phyloP scores from a whole-genome alignment of 2,113 vertebrate genomes.

The Xiphophorus couchianus region DNA sequence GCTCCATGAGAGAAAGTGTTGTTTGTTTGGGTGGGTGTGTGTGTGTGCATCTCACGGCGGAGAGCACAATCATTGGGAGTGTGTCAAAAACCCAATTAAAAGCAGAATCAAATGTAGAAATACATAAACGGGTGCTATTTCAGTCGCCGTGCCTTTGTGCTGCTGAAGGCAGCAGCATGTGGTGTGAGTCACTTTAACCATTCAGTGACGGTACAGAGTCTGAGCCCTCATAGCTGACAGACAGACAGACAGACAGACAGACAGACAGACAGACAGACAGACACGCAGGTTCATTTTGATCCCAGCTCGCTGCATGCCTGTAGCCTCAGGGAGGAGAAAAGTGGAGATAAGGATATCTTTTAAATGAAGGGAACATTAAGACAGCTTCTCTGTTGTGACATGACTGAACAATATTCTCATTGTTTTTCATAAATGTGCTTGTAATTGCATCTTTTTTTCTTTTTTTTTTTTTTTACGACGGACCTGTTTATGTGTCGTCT shows the following conservation, averaged over 20 bases:
- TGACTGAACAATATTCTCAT: slow-evolving; percentile 10
- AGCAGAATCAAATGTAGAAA: slow-evolving; percentile 43
- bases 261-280: not conserved
- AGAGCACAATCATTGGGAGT: slow-evolving; percentile 8
- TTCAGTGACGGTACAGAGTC: slow-evolving; percentile 23
- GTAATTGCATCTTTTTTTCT: slow-evolving; percentile 16
- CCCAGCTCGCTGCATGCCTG: slow-evolving; percentile 7
- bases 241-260: not conserved
- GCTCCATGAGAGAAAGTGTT: slow-evolving; percentile 2
- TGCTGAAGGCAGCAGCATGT: slow-evolving; percentile 31
- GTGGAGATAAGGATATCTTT: slow-evolving; percentile 15
- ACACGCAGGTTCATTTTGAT: slow-evolving; percentile 40
- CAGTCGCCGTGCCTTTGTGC: slow-evolving; percentile 38
- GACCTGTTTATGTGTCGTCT: slow-evolving; percentile 1
- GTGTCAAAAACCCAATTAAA: slow-evolving; percentile 54
- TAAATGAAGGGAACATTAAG: slow-evolving; percentile 21
- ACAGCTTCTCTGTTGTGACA: slow-evolving; percentile 1
- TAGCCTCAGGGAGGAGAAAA: slow-evolving; percentile 19
- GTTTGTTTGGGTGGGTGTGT: not conserved
- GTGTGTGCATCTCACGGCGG: slow-evolving; percentile 10
- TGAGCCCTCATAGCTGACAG: slow-evolving; percentile 29
- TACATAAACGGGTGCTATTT: slow-evolving; percentile 38
- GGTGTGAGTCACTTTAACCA: slow-evolving; percentile 28
- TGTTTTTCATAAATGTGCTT: slow-evolving; percentile 20
- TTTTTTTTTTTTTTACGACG: not conserved